Conservation (phyloP, 2,888 invertebrate genomes). For the Drosophila neotestacea region DNA sequence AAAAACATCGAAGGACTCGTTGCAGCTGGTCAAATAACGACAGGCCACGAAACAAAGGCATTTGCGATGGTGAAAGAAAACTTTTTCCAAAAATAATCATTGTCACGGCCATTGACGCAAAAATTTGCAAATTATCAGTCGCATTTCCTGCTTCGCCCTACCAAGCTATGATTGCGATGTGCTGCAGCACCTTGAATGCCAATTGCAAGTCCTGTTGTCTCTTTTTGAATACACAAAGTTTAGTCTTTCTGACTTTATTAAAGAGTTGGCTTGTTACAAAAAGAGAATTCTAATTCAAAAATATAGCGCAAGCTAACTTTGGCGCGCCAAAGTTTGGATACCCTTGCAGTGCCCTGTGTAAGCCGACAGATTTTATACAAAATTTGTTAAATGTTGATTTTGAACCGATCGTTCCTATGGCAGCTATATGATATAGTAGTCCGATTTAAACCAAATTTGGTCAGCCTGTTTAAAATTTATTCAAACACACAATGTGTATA, state of each 20-base stretch:
- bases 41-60: constrained; percentile 62
- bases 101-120: constrained; percentile 76
- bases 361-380: too few species aligned
- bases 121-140: constrained; percentile 79
- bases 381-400: too few species aligned
- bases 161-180: not conserved
- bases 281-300: too few species aligned
- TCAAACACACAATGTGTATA: too few species aligned
- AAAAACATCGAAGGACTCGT: constrained; percentile 15
- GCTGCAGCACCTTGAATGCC: constrained; percentile 21
- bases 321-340: too few species aligned
- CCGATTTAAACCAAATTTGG: too few species aligned
- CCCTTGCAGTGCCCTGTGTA: too few species aligned
- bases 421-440: too few species aligned
- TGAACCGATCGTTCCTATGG: too few species aligned
- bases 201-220: constrained; percentile 2
- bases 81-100: constrained; percentile 67
- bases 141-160: constrained; percentile 21
- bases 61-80: constrained; percentile 56
- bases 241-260: not conserved
- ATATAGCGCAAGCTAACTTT: too few species aligned
- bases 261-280: not conserved
- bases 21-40: constrained; percentile 56
- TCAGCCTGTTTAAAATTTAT: too few species aligned
- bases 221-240: constrained; percentile 1